Evolutionary conservation across 2,113 vertebrate species (phyloP), one percentile per base, ranked within the genome.

Genomic region (Willisornis vidua): DNA sequence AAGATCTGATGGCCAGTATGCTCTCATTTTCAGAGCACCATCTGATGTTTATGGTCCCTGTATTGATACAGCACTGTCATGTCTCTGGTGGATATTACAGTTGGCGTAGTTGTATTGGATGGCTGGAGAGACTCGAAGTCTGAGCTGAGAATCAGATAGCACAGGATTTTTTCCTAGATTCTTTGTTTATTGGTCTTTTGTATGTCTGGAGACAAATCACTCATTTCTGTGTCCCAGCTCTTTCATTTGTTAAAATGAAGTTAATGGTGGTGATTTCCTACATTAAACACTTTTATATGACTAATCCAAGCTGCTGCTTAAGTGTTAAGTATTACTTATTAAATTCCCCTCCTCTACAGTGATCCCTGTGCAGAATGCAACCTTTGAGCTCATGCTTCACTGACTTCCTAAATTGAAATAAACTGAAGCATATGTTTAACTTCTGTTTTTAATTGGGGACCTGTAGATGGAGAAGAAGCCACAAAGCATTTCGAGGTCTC

Each of bases 401-500:
- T 83, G 87, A 24, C 63, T 83, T 74, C 14, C 66, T 68, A 91
- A 95, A 96, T 59, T 95, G 87, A 85, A 96, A 91, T 76, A 95
- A 91, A 59, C 87, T 80, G 87, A 83, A 90, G 87, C 87, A 87
- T 78, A 87, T 93, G 91, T 85, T 96, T 91, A 95, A 95, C 91
- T 95, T 87, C 67, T 94, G 91, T 90, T 81, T 70, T 87, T 94
- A 96, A 76, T 37, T 95, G 74, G 41, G 61, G 57, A 65, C 82
- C 89, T 94, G 63, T 93, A 83, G 81, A 63, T 66, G 72, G 78
- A 80, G 63, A 73, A 70, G 54, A 62, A 76, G 14, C 51, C 63
- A 80, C 14, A 10, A 73, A 85, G 67, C 59, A 46, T 93, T 95
- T 94, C 0, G 3, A 83, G 46, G 59, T 67, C 55, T 83, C 75